Percentiles rank a stretch among this genome's conserved stretches.
Conservation (phyloP, 1,140 invertebrate species). For the Aphis craccivora region DNA sequence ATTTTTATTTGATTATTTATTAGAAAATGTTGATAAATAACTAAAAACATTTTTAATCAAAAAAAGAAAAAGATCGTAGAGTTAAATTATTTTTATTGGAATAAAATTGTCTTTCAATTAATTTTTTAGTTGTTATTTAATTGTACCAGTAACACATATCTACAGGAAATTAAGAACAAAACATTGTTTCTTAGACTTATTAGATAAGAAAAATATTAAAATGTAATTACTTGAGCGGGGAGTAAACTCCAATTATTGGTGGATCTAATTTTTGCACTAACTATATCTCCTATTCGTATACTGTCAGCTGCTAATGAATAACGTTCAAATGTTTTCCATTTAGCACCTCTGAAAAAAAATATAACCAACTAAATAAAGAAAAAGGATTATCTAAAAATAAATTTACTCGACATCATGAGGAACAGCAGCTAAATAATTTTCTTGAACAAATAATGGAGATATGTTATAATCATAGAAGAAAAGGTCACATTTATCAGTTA, state of each 20-base stretch:
- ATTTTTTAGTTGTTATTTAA: neutral
- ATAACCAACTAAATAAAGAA: conserved; percentile 43
- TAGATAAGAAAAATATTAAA: conserved; percentile 41
- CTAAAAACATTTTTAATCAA: neutral
- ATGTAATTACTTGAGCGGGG: conserved; percentile 75
- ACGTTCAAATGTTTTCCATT: conserved; percentile 71
- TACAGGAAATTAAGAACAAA: too few species aligned
- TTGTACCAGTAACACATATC: too few species aligned
- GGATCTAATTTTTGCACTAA: conserved; percentile 82
- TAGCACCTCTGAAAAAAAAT: conserved; percentile 65
- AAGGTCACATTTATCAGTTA: conserved; percentile 87
- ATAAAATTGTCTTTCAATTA: neutral
- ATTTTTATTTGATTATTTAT: neutral
- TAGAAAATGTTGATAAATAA: neutral
- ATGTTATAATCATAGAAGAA: conserved; percentile 98
- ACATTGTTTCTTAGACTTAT: neutral
- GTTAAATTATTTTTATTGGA: neutral
- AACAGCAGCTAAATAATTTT: conserved; percentile 87
- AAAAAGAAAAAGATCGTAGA: neutral
- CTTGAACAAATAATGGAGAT: conserved; percentile 94
- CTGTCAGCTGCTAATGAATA: conserved; percentile 83
- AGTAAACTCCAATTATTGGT: conserved; percentile 88
- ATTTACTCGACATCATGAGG: conserved; percentile 65
- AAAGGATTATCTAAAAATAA: conserved; percentile 63
- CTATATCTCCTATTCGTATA: conserved; percentile 84